Evolutionary conservation across 1,140 invertebrate genomes (phyloP), one percentile per base, ranked within the genome.

Genomic region (Adelges cooleyi): DNA sequence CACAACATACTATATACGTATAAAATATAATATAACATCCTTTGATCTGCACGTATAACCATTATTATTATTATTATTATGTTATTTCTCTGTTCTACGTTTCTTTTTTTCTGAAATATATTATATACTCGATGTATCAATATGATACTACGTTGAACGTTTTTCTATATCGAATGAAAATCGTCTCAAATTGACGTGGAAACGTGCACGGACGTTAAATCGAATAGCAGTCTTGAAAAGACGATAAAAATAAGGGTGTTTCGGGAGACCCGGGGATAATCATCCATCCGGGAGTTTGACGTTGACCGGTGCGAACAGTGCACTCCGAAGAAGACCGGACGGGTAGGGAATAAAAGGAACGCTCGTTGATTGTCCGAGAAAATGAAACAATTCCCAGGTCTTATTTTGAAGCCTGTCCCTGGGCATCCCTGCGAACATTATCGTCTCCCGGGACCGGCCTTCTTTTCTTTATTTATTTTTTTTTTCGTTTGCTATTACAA

Each of bases 371-470:
- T 69, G 69, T 68, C 46, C 62, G 29, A 66, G 67, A 69, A 69
- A 69, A 69, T 69, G 69, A 69, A 69, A 69, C 69, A 69, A 69
- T 69, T 69, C 69, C 69, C 69, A 69, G 67, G 69, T 67, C 69
- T 69, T 69, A 69, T 69, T 69, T 69, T 67, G 67, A 42, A 46
- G 65, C 49, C 20, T 46, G 48, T 51, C 40, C 52, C 49, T 23
- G 65, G 65, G n/a, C n/a, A 38, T 46, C 42, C 42, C 38, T 33
- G 44, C 29, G 44, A 56, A 52, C 49, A 33, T 33, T 44, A 44
- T 27, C 23, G 52, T 46, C 52, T 49, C 52, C 27, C 33, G 66
- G 49, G 52, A 38, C 40, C 38, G 9, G 44, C 25, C 48, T 33
- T 48, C 62, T 53, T 62, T 2, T 67, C 46, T 67, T 27, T 48